phyloP scores from a whole-genome alignment of 2,888 invertebrate species.

The Limnephilus rhombicus region DNA sequence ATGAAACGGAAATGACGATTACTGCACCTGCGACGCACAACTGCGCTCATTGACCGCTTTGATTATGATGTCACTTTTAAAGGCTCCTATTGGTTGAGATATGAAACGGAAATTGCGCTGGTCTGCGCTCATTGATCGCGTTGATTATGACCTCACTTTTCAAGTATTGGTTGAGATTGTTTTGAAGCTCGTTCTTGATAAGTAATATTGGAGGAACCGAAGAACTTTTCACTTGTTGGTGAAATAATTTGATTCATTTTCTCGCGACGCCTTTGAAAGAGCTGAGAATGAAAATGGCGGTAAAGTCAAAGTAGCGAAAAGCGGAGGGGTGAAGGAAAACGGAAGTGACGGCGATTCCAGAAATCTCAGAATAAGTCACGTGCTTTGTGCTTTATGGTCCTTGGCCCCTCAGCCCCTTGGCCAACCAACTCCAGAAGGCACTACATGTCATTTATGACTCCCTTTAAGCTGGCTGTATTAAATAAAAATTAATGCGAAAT shows the following conservation, averaged over 20 bases:
- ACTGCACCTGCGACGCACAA: too few species aligned
- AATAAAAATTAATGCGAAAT: not conserved
- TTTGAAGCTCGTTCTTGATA: not conserved
- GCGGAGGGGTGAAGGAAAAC: not conserved
- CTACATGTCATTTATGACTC: not conserved
- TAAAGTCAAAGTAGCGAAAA: slow-evolving; percentile 22
- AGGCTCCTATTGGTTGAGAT: too few species aligned
- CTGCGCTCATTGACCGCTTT: too few species aligned
- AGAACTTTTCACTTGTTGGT: not conserved
- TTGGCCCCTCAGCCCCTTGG: not conserved
- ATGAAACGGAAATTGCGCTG: too few species aligned
- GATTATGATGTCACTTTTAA: too few species aligned
- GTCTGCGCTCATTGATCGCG: too few species aligned
- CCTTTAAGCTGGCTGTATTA: not conserved
- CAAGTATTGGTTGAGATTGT: not conserved
- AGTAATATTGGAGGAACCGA: not conserved
- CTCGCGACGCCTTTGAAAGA: not conserved
- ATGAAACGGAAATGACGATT: too few species aligned
- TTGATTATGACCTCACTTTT: too few species aligned
- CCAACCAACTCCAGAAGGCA: not conserved
- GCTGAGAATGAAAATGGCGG: not conserved
- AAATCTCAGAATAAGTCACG: slow-evolving; percentile 31
- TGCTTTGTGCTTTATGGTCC: not conserved
- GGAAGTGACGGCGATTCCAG: slow-evolving; percentile 30
- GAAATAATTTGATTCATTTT: not conserved